Evolutionary conservation across 2,888 invertebrate species (phyloP).

Genomic region (Papilio protenor): DNA sequence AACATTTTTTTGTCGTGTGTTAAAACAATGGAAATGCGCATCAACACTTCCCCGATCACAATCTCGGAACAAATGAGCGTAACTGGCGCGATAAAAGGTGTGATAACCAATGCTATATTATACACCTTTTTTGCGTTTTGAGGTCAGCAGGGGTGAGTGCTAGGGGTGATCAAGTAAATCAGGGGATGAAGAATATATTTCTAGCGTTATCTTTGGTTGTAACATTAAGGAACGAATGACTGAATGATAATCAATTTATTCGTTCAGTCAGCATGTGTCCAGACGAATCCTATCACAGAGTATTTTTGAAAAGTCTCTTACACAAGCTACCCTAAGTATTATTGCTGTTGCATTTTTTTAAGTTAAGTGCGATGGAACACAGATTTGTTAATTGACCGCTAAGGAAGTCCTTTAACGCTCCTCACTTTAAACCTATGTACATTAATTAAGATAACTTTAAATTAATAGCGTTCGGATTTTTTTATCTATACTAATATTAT

Average conservation of each 20-base stretch:
- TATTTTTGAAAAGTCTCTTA: too few species aligned
- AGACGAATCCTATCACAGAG: too few species aligned
- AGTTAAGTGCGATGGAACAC: background rate
- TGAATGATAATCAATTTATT: background rate
- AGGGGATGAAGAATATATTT: background rate
- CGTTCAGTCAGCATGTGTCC: too few species aligned
- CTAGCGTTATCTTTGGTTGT: background rate
- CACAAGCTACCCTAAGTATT: too few species aligned
- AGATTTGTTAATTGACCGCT: background rate
- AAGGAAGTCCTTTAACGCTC: background rate
- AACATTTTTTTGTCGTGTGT: background rate
- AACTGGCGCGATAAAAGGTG: constrained; percentile 40
- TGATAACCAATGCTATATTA: constrained; percentile 35
- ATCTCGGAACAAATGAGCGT: constrained; percentile 42
- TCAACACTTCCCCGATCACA: constrained; percentile 31
- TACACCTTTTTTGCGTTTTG: constrained; percentile 36
- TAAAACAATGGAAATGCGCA: constrained; percentile 28
- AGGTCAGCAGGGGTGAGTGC: constrained; percentile 36
- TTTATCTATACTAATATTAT: too few species aligned
- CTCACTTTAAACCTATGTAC: background rate
- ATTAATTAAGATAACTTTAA: background rate
- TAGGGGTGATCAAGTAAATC: background rate
- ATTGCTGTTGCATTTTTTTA: background rate
- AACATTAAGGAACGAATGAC: background rate
- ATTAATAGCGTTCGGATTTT: background rate